Percentiles rank a stretch among this genome's conserved stretches.
phyloP scores from a whole-genome alignment of 2,888 invertebrate genomes.

The Ophion slaviceki region DNA sequence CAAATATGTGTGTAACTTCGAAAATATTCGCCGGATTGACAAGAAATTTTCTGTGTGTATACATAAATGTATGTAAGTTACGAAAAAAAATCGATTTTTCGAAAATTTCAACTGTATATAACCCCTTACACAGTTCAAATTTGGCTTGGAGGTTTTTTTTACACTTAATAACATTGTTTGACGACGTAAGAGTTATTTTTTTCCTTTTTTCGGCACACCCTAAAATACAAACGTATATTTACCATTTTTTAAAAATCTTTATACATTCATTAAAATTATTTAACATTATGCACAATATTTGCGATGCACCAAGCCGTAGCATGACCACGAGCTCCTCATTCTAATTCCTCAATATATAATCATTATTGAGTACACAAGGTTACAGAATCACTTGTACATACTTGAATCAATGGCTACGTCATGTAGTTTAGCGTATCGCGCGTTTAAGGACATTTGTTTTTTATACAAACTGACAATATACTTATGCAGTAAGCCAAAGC shows the following conservation, averaged over 20 bases:
- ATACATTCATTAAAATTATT: constrained; percentile 14
- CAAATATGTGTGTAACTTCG: too few relatives aligned
- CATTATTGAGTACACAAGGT: neutral
- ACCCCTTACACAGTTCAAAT: too few relatives aligned
- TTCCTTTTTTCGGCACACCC: neutral
- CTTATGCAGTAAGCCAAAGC: too few relatives aligned
- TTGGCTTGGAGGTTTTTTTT: neutral
- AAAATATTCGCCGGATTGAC: too few relatives aligned
- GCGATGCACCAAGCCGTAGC: constrained; percentile 53
- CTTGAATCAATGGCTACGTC: neutral
- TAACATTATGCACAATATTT: constrained; percentile 39
- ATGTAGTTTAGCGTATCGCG: neutral
- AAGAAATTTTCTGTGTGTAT: too few relatives aligned
- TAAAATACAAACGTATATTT: neutral
- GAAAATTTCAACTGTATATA: too few relatives aligned
- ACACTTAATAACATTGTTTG: too few relatives aligned
- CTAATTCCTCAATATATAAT: constrained; percentile 26
- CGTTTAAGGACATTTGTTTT: neutral
- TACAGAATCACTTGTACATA: neutral
- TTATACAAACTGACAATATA: neutral
- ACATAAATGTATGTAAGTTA: too few relatives aligned
- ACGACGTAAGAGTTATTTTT: neutral
- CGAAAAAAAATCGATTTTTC: too few relatives aligned
- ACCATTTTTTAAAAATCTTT: neutral
- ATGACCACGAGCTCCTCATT: constrained; percentile 36